Conservation (phyloP, 2,797 vertebrate genomes). For the Ctenopoma kingsleyae region DNA sequence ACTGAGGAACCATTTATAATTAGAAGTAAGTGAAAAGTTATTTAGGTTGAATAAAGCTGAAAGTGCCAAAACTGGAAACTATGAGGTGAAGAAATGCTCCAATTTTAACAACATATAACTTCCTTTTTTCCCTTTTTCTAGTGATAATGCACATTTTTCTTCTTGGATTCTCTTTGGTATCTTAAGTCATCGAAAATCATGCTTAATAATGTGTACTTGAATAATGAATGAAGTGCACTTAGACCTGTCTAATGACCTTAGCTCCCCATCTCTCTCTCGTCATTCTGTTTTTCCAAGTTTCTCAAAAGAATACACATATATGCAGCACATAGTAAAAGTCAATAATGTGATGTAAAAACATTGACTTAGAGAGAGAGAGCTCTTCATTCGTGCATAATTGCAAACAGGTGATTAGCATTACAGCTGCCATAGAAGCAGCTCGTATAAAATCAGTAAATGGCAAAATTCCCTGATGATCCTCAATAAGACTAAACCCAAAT, state of each 20-base stretch:
- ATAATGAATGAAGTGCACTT: background rate
- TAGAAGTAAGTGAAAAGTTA: no score
- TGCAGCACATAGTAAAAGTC: background rate
- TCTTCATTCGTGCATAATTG: background rate
- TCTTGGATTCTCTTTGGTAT: background rate
- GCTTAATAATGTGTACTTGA: background rate
- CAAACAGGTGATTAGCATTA: background rate
- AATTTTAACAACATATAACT: no score
- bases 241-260: background rate
- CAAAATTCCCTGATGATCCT: background rate
- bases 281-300: no score
- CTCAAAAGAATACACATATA: no score
- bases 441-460: background rate
- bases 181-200: no score
- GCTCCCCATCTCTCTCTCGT: no score
- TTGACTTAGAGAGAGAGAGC: no score
- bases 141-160: background rate
- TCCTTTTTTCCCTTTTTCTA: no score
- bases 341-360: background rate
- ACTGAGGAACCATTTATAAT: no score
- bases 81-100: no score
- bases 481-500: background rate
- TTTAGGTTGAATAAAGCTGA: no score
- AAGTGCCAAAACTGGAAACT: no score
- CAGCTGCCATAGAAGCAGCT: background rate